phyloP scores from a whole-genome alignment of 2,113 vertebrate species.

The Hippocampus abdominalis region DNA sequence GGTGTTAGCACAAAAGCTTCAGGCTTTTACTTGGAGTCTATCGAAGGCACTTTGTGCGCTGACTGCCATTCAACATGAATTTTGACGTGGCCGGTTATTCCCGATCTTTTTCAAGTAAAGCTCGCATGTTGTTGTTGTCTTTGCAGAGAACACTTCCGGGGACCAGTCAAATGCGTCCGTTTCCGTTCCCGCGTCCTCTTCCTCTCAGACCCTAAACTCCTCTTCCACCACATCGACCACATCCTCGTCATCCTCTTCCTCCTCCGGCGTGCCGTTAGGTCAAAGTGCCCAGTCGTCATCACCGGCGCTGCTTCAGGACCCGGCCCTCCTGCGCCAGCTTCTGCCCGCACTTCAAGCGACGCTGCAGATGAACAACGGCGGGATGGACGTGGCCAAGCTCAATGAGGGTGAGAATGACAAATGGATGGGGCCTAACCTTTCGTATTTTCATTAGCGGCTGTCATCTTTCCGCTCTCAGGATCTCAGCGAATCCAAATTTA shows the following conservation, averaged over 20 bases:
- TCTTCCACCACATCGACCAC: slow-evolving; percentile 51
- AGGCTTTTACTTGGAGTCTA: no score
- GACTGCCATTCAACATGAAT: no score
- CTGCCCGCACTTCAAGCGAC: slow-evolving; percentile 95
- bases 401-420: slow-evolving; percentile 84
- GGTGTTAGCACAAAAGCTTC: no score
- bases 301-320: slow-evolving; percentile 91
- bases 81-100: not conserved
- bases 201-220: slow-evolving; percentile 78
- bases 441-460: not conserved
- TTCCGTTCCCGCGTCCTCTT: slow-evolving; percentile 72
- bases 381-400: slow-evolving; percentile 95
- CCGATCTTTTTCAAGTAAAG: not conserved
- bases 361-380: slow-evolving; percentile 95
- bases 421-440: not conserved
- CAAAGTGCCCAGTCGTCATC: slow-evolving; percentile 85
- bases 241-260: slow-evolving; percentile 70
- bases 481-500: not conserved
- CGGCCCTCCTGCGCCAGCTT: slow-evolving; percentile 93
- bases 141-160: slow-evolving; percentile 82
- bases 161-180: slow-evolving; percentile 82
- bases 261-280: slow-evolving; percentile 79
- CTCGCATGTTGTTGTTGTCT: not conserved
- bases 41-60: no score
- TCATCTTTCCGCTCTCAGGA: not conserved